Percentiles rank a stretch among this genome's conserved stretches.
Conservation (phyloP, 2,113 vertebrate genomes). For the Recurvirostra avosetta region DNA sequence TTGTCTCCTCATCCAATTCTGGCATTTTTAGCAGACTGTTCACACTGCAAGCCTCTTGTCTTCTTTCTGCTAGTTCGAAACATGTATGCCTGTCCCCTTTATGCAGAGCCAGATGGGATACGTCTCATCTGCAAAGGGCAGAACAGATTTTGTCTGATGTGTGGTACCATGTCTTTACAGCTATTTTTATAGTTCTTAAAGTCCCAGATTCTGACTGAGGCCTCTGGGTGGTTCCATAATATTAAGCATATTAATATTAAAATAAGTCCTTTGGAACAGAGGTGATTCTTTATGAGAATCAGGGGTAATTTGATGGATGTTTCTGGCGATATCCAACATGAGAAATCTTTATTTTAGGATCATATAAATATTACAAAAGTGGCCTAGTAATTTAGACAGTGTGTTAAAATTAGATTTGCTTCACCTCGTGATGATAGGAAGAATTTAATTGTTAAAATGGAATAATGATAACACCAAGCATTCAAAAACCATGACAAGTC, state of each 20-base stretch:
- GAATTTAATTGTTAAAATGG: background rate
- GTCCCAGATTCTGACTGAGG: background rate
- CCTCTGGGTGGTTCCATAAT: slow-evolving; percentile 5
- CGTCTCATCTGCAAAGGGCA: slow-evolving; percentile 50
- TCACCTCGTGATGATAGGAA: background rate
- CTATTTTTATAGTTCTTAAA: slow-evolving; percentile 29
- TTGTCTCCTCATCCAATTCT: background rate
- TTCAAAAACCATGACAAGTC: background rate
- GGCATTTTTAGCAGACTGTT: slow-evolving; percentile 41
- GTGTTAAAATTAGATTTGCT: background rate
- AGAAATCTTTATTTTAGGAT: slow-evolving; percentile 15
- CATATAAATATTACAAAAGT: background rate
- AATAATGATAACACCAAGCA: background rate
- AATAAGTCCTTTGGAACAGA: background rate
- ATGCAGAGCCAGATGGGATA: slow-evolving; percentile 38
- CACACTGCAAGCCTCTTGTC: slow-evolving; percentile 16
- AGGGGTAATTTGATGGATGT: background rate
- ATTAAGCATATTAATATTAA: slow-evolving; percentile 2
- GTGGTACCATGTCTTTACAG: slow-evolving; percentile 22
- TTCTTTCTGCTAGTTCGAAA: slow-evolving; percentile 19
- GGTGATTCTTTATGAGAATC: background rate
- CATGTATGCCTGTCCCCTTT: slow-evolving; percentile 6
- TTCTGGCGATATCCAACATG: background rate
- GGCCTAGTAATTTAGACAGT: background rate
- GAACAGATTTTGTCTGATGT: slow-evolving; percentile 55